phyloP scores from a whole-genome alignment of 2,113 vertebrate genomes.

The Okapia johnstoni region DNA sequence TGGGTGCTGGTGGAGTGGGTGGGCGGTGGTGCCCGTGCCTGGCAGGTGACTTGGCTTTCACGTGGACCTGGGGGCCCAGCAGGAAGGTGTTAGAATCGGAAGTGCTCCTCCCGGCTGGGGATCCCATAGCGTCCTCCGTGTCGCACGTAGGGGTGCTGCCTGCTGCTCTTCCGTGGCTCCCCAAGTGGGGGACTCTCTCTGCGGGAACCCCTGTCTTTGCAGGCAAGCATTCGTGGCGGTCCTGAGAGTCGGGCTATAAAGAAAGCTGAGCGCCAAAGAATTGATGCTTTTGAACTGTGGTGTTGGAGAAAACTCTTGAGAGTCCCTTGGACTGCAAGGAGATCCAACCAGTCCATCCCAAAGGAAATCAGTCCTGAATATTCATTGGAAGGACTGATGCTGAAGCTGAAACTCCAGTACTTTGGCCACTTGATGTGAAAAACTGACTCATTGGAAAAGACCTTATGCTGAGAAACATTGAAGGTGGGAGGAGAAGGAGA shows the following conservation, averaged over 20 bases:
- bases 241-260: not conserved
- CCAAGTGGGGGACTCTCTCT: not conserved
- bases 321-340: not conserved
- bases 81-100: not conserved
- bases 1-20: not conserved
- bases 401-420: not conserved
- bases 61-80: not conserved
- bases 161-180: accelerated
- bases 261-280: not conserved
- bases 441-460: not conserved
- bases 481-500: not conserved
- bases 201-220: not conserved
- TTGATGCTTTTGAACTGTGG: not conserved
- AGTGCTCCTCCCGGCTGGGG: not conserved
- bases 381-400: not conserved
- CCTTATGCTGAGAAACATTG: not conserved
- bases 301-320: not conserved
- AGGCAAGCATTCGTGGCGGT: not conserved
- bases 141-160: not conserved
- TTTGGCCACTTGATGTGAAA: not conserved
- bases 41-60: slow-evolving; percentile 54
- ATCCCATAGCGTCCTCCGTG: accelerated
- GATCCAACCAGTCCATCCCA: not conserved
- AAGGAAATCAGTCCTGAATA: not conserved
- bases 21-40: slow-evolving; percentile 10